Evolutionary conservation across 2,113 vertebrate species (phyloP), one percentile per base, ranked within the genome.

Genomic region (Motacilla alba): DNA sequence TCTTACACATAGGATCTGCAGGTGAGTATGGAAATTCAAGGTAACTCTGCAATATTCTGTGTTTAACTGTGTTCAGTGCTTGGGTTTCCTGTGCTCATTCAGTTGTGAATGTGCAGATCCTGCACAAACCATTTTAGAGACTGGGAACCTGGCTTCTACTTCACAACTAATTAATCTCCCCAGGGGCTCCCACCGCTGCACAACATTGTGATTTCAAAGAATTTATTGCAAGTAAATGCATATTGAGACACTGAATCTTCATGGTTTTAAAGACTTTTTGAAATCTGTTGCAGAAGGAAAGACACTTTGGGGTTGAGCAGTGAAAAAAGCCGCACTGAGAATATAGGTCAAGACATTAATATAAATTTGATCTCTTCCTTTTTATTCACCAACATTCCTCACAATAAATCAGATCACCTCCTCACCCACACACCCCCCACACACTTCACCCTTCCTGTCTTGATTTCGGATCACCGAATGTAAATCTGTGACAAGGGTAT

Each of bases 401-500:
- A 96, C 98, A 97, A 99, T 99, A 98, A 99, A 99, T 99, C 99
- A 99, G 98, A 96, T 80, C 94, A 83, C 94, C 94, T 86, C 84
- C 85, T 96, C 94, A 95, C 93, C 90, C 83, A 0, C 75, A 83
- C 94, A 90, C 96, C 97, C 93, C 96, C 87, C 89, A 6, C 83
- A 59, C 87, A 44, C 86, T 93, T 96, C 97, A 97, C 96, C 97
- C 98, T 96, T 97, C 97, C 97, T 96, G 88, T 98, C 97, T 98
- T 97, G 98, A 98, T 98, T 98, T 98, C 53, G 92, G 98, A 99
- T 99, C 97, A 98, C 97, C 69, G 96, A 98, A 98, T 99, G 98
- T 98, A 99, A 99, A 99, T 99, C 98, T 98, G 98, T 98, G 99
- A 99, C 99, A 99, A 99, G 98, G 98, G 98, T 98, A 99, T 99